Evolutionary conservation across 2,113 vertebrate species (phyloP).

Genomic region (Nothobranchius furzeri): DNA sequence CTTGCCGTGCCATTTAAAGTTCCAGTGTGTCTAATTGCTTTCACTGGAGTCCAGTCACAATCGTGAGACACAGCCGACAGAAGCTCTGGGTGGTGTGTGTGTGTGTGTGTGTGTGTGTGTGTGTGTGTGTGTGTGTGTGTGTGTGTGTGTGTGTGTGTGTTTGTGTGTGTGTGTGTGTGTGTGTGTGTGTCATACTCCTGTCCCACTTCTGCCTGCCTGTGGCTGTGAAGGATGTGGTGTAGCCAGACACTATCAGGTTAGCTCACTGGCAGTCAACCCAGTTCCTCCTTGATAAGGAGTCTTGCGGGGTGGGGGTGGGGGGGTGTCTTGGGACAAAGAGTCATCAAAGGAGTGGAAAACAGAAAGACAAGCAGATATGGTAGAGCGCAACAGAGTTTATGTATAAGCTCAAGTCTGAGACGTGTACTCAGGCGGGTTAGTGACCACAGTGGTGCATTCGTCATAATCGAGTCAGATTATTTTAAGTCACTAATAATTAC

Average conservation of each 20-base stretch:
- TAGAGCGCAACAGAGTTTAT: background rate
- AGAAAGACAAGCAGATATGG: background rate
- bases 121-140: constrained; percentile 8
- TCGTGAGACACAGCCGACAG: constrained; percentile 11
- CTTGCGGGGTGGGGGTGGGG: constrained; percentile 5
- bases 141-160: constrained; percentile 1
- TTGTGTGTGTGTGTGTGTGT: constrained; percentile 2
- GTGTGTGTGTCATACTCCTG: constrained; percentile 11
- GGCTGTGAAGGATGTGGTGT: constrained; percentile 24
- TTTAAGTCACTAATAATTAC: background rate
- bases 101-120: constrained; percentile 2
- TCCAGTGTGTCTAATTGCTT: constrained; percentile 43
- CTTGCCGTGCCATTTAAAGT: constrained; percentile 26
- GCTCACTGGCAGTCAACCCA: constrained; percentile 48
- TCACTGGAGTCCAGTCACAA: constrained; percentile 33
- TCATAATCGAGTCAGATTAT: background rate
- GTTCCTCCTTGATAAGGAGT: constrained; percentile 51
- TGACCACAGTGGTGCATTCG: background rate
- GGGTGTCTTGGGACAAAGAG: constrained; percentile 32
- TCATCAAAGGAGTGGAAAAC: background rate
- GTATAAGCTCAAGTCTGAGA: background rate
- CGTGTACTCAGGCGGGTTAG: background rate
- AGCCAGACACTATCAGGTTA: constrained; percentile 42
- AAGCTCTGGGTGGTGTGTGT: constrained; percentile 3
- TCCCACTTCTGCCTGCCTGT: constrained; percentile 25